phyloP scores from a whole-genome alignment of 1,140 invertebrate genomes.

The Platyscapa corneri region DNA sequence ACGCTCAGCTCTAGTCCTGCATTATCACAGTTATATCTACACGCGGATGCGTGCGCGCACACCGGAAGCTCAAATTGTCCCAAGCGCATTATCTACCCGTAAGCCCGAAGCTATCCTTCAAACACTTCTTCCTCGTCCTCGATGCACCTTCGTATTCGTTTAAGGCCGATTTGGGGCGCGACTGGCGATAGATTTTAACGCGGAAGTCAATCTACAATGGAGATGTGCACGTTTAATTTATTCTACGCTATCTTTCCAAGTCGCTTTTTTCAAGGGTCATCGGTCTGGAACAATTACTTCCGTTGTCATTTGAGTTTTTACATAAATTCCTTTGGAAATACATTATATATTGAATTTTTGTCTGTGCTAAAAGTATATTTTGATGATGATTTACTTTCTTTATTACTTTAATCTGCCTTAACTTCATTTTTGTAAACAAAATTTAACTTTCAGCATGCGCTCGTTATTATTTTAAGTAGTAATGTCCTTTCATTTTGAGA shows the following conservation, averaged over 20 bases:
- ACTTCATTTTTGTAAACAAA: not conserved
- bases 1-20: conserved; percentile 20
- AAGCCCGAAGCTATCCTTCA: no score
- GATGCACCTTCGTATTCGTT: no score
- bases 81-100: no score
- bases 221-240: not conserved
- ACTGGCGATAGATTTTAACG: not conserved
- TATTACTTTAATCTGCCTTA: not conserved
- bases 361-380: no score
- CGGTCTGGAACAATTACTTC: not conserved
- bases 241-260: not conserved
- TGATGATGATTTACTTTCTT: no score
- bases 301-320: not conserved
- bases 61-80: no score
- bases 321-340: not conserved
- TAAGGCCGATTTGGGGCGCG: no score
- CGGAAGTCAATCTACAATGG: not conserved
- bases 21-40: not conserved
- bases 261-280: not conserved
- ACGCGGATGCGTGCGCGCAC: not conserved
- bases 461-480: not conserved
- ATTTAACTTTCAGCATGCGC: not conserved
- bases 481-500: not conserved
- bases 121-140: no score
- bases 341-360: no score